Conservation (phyloP, 2,888 invertebrate species). For the Caenorhabditis plicata region DNA sequence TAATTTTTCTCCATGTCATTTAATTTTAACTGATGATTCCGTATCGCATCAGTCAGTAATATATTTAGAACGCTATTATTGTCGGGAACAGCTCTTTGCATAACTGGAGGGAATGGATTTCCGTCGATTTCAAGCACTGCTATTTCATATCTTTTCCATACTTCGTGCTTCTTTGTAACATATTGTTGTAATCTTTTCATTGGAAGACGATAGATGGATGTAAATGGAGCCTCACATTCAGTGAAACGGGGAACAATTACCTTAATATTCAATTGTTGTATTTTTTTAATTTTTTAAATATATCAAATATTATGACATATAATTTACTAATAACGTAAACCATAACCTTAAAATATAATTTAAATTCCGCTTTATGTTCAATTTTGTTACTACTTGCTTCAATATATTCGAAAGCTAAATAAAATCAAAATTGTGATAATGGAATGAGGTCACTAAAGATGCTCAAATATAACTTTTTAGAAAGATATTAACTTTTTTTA, state of each 20-base stretch:
- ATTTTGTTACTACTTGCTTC: too few species aligned
- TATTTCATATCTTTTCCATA: slow-evolving; percentile 50
- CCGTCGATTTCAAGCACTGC: slow-evolving; percentile 58
- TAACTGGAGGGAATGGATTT: slow-evolving; percentile 48
- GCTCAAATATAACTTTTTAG: too few species aligned
- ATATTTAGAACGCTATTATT: slow-evolving; percentile 21
- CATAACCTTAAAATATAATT: too few species aligned
- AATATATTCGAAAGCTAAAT: too few species aligned
- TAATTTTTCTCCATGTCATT: slow-evolving; percentile 3
- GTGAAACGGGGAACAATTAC: slow-evolving; percentile 43
- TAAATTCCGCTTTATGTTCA: too few species aligned
- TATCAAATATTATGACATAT: too few species aligned
- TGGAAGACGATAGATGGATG: slow-evolving; percentile 57
- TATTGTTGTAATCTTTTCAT: slow-evolving; percentile 43
- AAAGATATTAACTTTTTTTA: too few species aligned
- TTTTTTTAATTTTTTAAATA: too few species aligned
- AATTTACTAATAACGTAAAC: too few species aligned
- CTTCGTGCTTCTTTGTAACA: slow-evolving; percentile 40
- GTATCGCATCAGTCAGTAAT: slow-evolving; percentile 25
- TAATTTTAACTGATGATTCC: slow-evolving; percentile 13
- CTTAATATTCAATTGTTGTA: slow-evolving; percentile 9
- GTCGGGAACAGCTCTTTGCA: slow-evolving; percentile 1
- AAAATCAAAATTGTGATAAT: too few species aligned
- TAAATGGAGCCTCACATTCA: slow-evolving; percentile 50
- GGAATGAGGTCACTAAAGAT: too few species aligned